These are phyloP conservation scores for Perca flavescens DNA, from an alignment of 2,113 vertebrate genomes.

Conservation along the genomic window DNA sequence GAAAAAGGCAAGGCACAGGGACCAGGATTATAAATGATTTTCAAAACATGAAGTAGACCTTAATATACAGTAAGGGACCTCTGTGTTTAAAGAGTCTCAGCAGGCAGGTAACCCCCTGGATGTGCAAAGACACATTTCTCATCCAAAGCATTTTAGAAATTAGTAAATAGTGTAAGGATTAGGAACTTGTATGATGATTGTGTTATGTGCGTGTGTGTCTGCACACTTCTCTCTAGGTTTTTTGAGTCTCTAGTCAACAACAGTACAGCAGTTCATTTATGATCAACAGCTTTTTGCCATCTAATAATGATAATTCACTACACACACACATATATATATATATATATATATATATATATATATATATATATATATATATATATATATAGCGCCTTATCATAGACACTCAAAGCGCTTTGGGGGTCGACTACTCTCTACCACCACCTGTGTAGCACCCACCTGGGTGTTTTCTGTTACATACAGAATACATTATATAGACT, in stretches of 20 bases:
- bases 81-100: slow-evolving; percentile 11
- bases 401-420: no score
- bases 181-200: neutral
- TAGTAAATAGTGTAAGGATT: neutral
- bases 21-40: slow-evolving; percentile 31
- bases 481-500: neutral
- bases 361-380: no score
- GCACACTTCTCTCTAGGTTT: neutral
- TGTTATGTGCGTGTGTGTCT: neutral
- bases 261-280: neutral
- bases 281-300: neutral
- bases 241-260: neutral
- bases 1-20: neutral
- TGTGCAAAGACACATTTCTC: neutral
- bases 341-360: no score
- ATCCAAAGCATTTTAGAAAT: neutral
- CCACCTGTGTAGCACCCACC: no score
- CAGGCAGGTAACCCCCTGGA: neutral
- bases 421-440: no score
- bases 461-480: neutral
- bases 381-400: no score
- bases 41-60: slow-evolving; percentile 21
- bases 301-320: neutral
- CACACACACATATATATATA: no score
- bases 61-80: slow-evolving; percentile 4